A percentile compares a stretch with the other conserved stretches of the same genome.
These are phyloP conservation scores for Pampus argenteus DNA, from an alignment of 2,797 vertebrate species.

Conservation along the genomic window DNA sequence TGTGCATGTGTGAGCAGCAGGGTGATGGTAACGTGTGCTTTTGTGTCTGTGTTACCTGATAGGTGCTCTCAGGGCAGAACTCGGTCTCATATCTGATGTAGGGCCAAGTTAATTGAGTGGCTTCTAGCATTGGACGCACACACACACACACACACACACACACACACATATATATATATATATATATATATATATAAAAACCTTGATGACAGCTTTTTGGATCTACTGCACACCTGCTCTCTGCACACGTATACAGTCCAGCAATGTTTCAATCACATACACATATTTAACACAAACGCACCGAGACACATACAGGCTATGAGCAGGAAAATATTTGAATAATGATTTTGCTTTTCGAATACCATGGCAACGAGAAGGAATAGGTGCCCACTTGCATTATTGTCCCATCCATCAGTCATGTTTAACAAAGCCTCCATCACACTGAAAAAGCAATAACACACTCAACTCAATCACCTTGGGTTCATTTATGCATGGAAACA, in stretches of 20 bases:
- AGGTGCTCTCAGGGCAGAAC: slow-evolving; percentile 52
- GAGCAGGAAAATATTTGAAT: no score
- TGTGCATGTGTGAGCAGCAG: slow-evolving; percentile 4
- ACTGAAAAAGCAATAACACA: not conserved
- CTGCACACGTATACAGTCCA: not conserved
- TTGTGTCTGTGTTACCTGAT: slow-evolving; percentile 58
- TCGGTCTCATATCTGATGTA: slow-evolving; percentile 51
- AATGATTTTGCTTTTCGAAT: no score
- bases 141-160: slow-evolving; percentile 14
- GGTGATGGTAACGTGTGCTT: slow-evolving; percentile 35
- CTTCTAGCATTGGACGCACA: not conserved
- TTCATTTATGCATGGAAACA: not conserved
- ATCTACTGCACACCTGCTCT: slow-evolving; percentile 24
- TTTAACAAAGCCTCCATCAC: slow-evolving; percentile 18
- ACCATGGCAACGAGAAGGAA: no score
- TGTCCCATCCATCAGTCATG: slow-evolving; percentile 4
- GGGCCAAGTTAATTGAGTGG: slow-evolving; percentile 45
- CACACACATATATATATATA: slow-evolving; percentile 26
- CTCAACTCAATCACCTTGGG: not conserved
- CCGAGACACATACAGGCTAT: no score
- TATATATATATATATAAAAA: no score
- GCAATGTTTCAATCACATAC: not conserved
- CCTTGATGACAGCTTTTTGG: not conserved
- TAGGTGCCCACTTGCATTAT: slow-evolving; percentile 8
- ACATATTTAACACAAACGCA: no score